A percentile compares a stretch with the other conserved stretches of the same genome.
Evolutionary conservation across 92 coral and sea anemone genomes (phyloP).

Genomic region (Epizoanthus fatuus): DNA sequence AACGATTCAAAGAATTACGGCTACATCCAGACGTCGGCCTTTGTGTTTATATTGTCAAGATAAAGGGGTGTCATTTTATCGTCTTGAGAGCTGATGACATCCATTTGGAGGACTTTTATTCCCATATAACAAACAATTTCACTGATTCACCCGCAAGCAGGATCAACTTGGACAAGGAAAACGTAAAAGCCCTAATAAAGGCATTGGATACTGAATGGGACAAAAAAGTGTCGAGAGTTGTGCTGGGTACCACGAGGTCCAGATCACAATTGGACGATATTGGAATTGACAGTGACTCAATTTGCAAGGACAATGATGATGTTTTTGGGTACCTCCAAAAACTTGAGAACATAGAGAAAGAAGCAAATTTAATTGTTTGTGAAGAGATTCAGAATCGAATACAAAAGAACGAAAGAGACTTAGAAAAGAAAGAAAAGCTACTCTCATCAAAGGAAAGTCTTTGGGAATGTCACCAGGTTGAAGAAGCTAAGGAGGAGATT

Average conservation of each 20-base stretch:
- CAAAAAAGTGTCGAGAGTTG: slow-evolving; percentile 36
- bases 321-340: slow-evolving; percentile 37
- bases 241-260: slow-evolving; percentile 40
- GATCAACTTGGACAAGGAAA: slow-evolving; percentile 35
- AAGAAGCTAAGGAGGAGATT: slow-evolving; percentile 16
- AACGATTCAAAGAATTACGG: slow-evolving; percentile 42
- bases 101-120: slow-evolving; percentile 38
- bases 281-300: slow-evolving; percentile 48
- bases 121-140: slow-evolving; percentile 2
- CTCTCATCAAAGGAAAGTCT: slow-evolving; percentile 20
- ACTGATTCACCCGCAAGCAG: neutral
- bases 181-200: slow-evolving; percentile 24
- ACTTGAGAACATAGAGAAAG: slow-evolving; percentile 32
- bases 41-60: slow-evolving; percentile 40
- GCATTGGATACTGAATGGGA: slow-evolving; percentile 47
- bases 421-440: slow-evolving; percentile 13
- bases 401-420: slow-evolving; percentile 29
- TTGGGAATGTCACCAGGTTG: slow-evolving; percentile 25
- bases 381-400: slow-evolving; percentile 30
- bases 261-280: slow-evolving; percentile 35
- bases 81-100: slow-evolving; percentile 48
- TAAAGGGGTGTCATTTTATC: slow-evolving; percentile 31
- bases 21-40: slow-evolving; percentile 50
- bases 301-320: slow-evolving; percentile 38
- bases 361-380: slow-evolving; percentile 15